Percentiles rank a stretch among this genome's conserved stretches.
These are phyloP conservation scores for Adineta ricciae DNA, from an alignment of 2,888 invertebrate species.

Conservation along the genomic window DNA sequence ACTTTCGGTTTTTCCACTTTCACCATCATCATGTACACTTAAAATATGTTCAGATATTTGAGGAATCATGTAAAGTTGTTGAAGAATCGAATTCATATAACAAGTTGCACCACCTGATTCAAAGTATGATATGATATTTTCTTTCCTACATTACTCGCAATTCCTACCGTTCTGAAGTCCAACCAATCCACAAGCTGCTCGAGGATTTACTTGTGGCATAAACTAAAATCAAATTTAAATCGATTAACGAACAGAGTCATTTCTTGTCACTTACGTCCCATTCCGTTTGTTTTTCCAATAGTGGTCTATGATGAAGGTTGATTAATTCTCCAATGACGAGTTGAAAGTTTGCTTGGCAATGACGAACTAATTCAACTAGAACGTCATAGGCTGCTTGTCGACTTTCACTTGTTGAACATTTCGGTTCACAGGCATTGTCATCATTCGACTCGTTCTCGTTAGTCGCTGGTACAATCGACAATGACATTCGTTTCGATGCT, in stretches of 20 bases:
- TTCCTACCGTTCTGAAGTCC: constrained; percentile 52
- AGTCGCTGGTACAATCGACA: neutral
- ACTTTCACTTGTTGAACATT: constrained; percentile 47
- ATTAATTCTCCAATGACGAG: constrained; percentile 47
- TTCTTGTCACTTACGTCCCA: constrained; percentile 48
- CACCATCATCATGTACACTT: constrained; percentile 45
- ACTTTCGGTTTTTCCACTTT: neutral
- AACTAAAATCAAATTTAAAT: constrained; percentile 37
- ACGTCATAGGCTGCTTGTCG: constrained; percentile 51
- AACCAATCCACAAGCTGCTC: constrained; percentile 50
- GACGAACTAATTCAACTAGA: constrained; percentile 48
- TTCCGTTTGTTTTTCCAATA: constrained; percentile 49
- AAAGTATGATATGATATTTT: neutral
- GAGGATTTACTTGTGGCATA: constrained; percentile 42
- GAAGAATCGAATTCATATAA: constrained; percentile 56
- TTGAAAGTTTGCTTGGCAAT: constrained; percentile 43
- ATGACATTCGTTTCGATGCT: constrained; percentile 47
- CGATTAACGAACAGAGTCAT: neutral
- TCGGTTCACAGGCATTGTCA: constrained; percentile 34
- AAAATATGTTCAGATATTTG: constrained; percentile 51
- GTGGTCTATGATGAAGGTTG: constrained; percentile 49
- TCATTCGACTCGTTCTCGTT: neutral
- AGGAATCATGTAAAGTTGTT: constrained; percentile 53
- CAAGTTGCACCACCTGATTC: constrained; percentile 52
- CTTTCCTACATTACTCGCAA: no score